Conservation (phyloP, 2,888 invertebrate genomes). For the Tinea semifulvella region DNA sequence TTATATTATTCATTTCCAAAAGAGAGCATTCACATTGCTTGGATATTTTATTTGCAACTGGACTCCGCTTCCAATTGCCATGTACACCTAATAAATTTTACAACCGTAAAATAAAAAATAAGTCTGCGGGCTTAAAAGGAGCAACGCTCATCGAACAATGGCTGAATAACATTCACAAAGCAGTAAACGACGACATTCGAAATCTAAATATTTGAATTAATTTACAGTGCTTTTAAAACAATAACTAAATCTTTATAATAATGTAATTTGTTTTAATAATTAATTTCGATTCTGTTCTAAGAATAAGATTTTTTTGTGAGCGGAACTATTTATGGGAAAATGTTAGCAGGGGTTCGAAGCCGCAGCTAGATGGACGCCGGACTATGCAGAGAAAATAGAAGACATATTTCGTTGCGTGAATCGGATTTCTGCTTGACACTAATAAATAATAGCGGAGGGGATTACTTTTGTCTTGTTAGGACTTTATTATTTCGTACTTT, state of each 20-base stretch:
- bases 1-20: neutral
- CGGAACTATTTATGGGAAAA: too few relatives aligned
- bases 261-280: too few relatives aligned
- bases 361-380: slow-evolving; percentile 14
- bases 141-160: slow-evolving; percentile 33
- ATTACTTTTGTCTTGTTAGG: slow-evolving; percentile 5
- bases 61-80: slow-evolving; percentile 26
- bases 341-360: slow-evolving; percentile 3
- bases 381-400: slow-evolving; percentile 12
- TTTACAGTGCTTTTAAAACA: too few relatives aligned
- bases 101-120: slow-evolving; percentile 28
- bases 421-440: slow-evolving; percentile 15
- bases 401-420: slow-evolving; percentile 15
- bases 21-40: neutral
- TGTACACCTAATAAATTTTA: slow-evolving; percentile 35
- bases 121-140: slow-evolving; percentile 28
- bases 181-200: slow-evolving; percentile 31
- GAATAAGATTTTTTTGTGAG: too few relatives aligned
- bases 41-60: slow-evolving; percentile 21
- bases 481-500: slow-evolving; percentile 7
- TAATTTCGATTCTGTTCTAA: too few relatives aligned
- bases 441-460: slow-evolving; percentile 13
- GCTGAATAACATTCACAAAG: slow-evolving; percentile 32
- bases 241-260: too few relatives aligned
- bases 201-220: slow-evolving; percentile 35